Evolutionary conservation across 2,797 vertebrate genomes (phyloP), one percentile per base, ranked within the genome.

Genomic region (Mionectes olivaceus): DNA sequence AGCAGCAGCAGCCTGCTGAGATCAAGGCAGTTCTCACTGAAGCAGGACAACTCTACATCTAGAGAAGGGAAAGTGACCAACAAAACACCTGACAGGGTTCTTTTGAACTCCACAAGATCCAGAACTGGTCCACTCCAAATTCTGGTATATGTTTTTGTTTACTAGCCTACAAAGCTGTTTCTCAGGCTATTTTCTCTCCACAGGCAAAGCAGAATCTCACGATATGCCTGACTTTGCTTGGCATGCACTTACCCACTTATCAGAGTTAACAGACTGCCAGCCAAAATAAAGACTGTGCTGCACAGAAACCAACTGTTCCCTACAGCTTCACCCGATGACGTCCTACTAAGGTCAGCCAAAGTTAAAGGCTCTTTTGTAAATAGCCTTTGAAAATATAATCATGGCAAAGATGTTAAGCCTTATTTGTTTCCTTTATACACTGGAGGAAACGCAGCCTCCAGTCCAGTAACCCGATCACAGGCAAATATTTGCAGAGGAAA

Each of bases 291-390:
- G 90, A 69, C 94, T 87, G 63, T 15, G 18, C 89, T 64, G 65
- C 89, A 94, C 79, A 95, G 91, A 94, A 94, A 92, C 82, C 91
- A 89, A 75, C 93, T 96, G 93, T 95, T 96, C 92, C 90, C 91
- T 65, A 5, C 91, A 69, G 93, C 89, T 92, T 95, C 92, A 86
- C 82, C 73, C 79, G 1, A 69, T 93, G 93, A 94, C 19, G 46
- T 3, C 19, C 35, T 25, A n/a, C 69, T 86, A 28, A 89, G 94
- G 93, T 95, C 94, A 95, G 93, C 92, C 96, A 96, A 96, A 95
- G 94, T 95, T 95, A 95, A 95, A 89, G 84, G 77, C 60, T 87
- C 93, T 87, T 79, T 89, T 53, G 76, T 91, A 94, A 94, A 86
- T 83, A 92, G 90, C 85, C 79, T 88, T 87, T 85, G 69, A 94